Evolutionary conservation across 2,113 vertebrate genomes (phyloP), one percentile per base, ranked within the genome.

Genomic region (Lethenteron reissneri): DNA sequence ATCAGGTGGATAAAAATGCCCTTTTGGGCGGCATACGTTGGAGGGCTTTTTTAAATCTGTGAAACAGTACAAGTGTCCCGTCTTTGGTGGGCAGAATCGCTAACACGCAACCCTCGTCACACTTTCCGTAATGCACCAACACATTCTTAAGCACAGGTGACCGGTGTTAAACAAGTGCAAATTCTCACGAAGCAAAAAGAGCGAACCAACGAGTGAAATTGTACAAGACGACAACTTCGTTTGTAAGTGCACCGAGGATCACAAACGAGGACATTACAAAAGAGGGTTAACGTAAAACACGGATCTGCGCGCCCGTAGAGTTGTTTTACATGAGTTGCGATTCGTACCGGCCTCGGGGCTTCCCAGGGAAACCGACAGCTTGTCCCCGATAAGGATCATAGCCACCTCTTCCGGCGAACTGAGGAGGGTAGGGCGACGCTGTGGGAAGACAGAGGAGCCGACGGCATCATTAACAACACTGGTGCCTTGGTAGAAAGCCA

Each of bases 361-460:
- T 92, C 2, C 85, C 85, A 10, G 84, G 83, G 73, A 87, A 87
- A 56, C 86, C 85, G 72, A 83, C 85, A 3, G 79, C 81, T 76
- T 91, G 89, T 17, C 89, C 89, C 15, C 88, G 81, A 75, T 90
- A 90, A 73, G 85, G 84, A 77, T 92, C 88, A 11, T 89, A 90
- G 80, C 84, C 86, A 9, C 89, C 89, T 69, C 89, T 80, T 9
- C 88, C 84, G 75, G 74, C 88, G 3, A 85, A 92, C 2, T 89
- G 88, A 1, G 85, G 89, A 0, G 89, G 87, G 71, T 89, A 92
- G 1, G 85, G 86, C 72, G 87, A 86, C 1, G 79, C 86, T 59
- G 83, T 85, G 78, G 78, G 60, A 57, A 71, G 74, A 56, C 71
- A 25, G 19, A 57, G 56, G 3, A 2, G 70, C 12, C 12, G 6